These are phyloP conservation scores for Bombus superbus DNA, from an alignment of 1,140 invertebrate genomes.

Conservation along the genomic window DNA sequence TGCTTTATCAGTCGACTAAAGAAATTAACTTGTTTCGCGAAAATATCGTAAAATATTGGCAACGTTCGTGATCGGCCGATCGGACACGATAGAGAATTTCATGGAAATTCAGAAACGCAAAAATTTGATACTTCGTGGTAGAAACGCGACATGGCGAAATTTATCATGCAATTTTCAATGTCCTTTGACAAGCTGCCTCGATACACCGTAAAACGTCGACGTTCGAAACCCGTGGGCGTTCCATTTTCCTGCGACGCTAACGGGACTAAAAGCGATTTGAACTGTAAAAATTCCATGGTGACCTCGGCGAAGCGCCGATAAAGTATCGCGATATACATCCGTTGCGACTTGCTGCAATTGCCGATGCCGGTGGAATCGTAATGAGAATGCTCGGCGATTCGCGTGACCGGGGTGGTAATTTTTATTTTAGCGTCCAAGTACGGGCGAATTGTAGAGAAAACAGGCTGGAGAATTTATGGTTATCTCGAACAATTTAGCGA, in stretches of 20 bases:
- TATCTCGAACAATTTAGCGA: too few species aligned
- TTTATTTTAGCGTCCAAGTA: not conserved
- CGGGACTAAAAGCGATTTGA: constrained; percentile 18
- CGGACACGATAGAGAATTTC: not conserved
- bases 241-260: not conserved
- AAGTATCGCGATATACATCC: constrained; percentile 64
- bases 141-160: not conserved
- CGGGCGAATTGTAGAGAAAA: constrained; percentile 34
- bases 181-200: not conserved
- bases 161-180: not conserved
- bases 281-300: constrained; percentile 38
- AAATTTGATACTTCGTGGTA: not conserved
- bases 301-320: constrained; percentile 53
- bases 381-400: constrained; percentile 55
- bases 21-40: not conserved
- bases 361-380: constrained; percentile 62
- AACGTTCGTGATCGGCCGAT: too few species aligned
- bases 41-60: not conserved
- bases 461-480: not conserved
- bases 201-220: not conserved
- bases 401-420: constrained; percentile 61
- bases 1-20: not conserved
- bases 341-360: constrained; percentile 63
- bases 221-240: constrained; percentile 1
- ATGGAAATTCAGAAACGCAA: not conserved